Percentiles rank a stretch among this genome's conserved stretches.
phyloP scores from a whole-genome alignment of 2,888 invertebrate species.

The Stenotaenia linearis region DNA sequence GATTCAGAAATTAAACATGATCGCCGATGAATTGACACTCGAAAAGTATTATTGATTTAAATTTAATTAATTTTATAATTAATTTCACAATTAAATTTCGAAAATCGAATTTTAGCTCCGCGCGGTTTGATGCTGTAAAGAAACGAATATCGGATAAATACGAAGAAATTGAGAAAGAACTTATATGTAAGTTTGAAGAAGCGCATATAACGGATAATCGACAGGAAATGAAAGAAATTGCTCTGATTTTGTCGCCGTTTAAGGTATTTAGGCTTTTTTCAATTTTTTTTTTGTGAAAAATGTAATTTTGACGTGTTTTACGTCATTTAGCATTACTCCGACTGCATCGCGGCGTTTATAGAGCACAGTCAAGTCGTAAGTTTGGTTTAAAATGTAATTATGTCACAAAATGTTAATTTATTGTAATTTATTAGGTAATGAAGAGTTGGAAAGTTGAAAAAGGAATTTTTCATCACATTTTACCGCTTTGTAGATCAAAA shows the following conservation, averaged over 20 bases:
- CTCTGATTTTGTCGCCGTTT: constrained; percentile 85
- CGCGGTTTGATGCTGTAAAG: constrained; percentile 68
- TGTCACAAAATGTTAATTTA: no score
- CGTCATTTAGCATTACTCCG: constrained; percentile 66
- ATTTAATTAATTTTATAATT: background rate
- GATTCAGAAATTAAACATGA: constrained; percentile 90
- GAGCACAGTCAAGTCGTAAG: constrained; percentile 88
- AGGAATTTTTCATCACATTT: constrained; percentile 79
- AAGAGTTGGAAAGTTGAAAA: constrained; percentile 63
- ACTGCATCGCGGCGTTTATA: constrained; percentile 94
- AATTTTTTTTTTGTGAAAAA: background rate
- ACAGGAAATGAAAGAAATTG: constrained; percentile 85
- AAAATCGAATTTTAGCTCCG: constrained; percentile 38
- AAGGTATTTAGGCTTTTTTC: constrained; percentile 52
- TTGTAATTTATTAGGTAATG: constrained; percentile 61
- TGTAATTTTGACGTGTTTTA: background rate
- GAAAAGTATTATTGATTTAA: constrained; percentile 57
- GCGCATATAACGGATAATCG: constrained; percentile 81
- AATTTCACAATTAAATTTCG: no score
- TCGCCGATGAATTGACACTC: constrained; percentile 87
- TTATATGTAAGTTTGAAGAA: constrained; percentile 90
- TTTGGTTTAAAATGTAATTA: constrained; percentile 30
- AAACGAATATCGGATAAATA: constrained; percentile 82
- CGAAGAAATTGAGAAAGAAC: constrained; percentile 76
- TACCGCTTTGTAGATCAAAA: constrained; percentile 83